A percentile compares a stretch with the other conserved stretches of the same genome.
Evolutionary conservation across 1,140 invertebrate species (phyloP).

Genomic region (Copidosoma floridanum): DNA sequence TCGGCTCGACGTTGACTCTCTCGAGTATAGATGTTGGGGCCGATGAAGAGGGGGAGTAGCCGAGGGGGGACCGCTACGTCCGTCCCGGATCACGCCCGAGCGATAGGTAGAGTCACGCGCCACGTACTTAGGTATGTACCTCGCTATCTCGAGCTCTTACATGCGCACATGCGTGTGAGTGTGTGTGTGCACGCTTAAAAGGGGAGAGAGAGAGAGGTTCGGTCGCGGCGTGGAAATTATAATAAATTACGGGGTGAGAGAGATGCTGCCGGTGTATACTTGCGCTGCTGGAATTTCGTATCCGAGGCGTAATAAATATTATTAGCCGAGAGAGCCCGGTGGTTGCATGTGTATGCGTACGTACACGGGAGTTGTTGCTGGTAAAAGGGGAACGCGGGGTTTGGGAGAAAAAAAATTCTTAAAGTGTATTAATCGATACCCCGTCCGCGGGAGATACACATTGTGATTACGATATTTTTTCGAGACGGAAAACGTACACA

Average conservation of each 20-base stretch:
- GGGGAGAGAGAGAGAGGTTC: no score
- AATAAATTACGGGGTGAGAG: constrained; percentile 23
- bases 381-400: background rate
- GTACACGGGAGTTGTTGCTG: background rate
- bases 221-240: constrained; percentile 20
- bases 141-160: no score
- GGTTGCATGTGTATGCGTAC: background rate
- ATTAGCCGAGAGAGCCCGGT: background rate
- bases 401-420: constrained; percentile 6
- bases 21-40: constrained; percentile 21
- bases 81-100: constrained; percentile 22
- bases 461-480: constrained; percentile 22
- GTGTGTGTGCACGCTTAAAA: background rate
- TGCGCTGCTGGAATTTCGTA: constrained; percentile 17
- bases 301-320: constrained; percentile 22
- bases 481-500: no score
- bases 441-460: constrained; percentile 11
- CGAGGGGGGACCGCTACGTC: constrained; percentile 31
- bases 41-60: constrained; percentile 7
- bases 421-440: constrained; percentile 24
- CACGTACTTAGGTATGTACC: background rate
- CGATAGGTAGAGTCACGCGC: constrained; percentile 8
- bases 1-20: constrained; percentile 23
- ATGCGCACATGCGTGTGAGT: background rate
- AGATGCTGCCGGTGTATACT: background rate